Base-by-base conservation (phyloP, 2,888 invertebrate genomes). In the Xestia sexstrigata region DNA sequence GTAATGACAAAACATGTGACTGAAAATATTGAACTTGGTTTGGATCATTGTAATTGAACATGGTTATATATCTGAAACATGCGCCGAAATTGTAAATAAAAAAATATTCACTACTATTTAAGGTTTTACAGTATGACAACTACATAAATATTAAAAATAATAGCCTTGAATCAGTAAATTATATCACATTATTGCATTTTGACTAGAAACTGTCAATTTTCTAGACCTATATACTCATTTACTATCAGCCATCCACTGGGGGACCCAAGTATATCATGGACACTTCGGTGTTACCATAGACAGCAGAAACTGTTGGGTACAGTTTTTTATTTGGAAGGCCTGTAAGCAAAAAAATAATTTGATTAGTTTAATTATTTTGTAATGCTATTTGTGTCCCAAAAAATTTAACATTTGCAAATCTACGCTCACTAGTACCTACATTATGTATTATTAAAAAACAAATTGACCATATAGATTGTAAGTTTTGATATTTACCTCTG, bases 241-340 rank as follows among this genome's bases (percentile, higher is more conserved):
- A 87, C 84, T 89, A 97, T 98, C 98, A 99, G 96, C 99, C 99
- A 97, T 99, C 99, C 92, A 99, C 95, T n/a, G 99, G 99, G 85
- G 98, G 98, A 85, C 99, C 99, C 90, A 99, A 97, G 95, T 99
- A 99, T 65, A 99, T 99, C 99, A 99, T 99, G 58, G 99, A 99
- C 62, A 99, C 99, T 97, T 99, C 99, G 69, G 99, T 99, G 94
- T 99, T 99, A 81, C 99, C 99, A 97, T 99, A 99, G 20, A 99
- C 99, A 80, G 99, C 99, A 70, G 99, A 99, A 73, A 99, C 99
- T 81, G 99, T 98, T 81, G 99, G 99, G 95, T 98, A 99, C 74
- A 99, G 97, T 94, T 98, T 98, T 93, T 99, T 99, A 92, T 98
- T 98, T 76, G 99, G 99, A 94, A 99, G 97, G 89, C 99, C 98